Evolutionary conservation across 2,113 vertebrate genomes (phyloP).

Genomic region (Platycercus adscitus): DNA sequence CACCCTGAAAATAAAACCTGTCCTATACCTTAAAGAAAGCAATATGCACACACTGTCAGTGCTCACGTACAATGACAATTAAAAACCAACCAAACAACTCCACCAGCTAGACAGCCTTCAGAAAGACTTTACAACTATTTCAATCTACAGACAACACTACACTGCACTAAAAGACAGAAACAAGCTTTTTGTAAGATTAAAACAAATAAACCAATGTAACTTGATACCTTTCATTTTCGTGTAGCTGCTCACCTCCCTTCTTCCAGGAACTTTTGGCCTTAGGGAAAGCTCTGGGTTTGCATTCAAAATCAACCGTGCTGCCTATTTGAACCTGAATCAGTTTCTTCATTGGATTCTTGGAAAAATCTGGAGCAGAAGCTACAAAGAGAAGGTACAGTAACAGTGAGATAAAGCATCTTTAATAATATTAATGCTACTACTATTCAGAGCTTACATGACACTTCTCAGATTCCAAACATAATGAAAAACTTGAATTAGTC

Average conservation of each 20-base stretch:
- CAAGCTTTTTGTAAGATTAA: neutral
- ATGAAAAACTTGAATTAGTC: neutral
- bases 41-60: neutral
- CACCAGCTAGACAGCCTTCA: neutral
- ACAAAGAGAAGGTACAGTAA: constrained; percentile 10
- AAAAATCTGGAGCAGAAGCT: constrained; percentile 94
- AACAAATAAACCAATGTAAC: constrained; percentile 25
- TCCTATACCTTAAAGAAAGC: neutral
- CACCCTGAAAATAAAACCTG: neutral
- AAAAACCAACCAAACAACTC: neutral
- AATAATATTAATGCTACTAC: neutral
- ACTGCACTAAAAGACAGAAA: neutral
- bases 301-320: constrained; percentile 89
- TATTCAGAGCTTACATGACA: neutral
- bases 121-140: neutral
- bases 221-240: constrained; percentile 86
- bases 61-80: neutral
- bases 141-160: neutral
- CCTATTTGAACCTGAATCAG: constrained; percentile 88
- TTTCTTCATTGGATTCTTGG: constrained; percentile 84
- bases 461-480: neutral
- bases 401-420: neutral
- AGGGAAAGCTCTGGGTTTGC: constrained; percentile 90
- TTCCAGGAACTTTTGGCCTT: constrained; percentile 89
- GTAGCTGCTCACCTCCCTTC: constrained; percentile 85